Evolutionary conservation across 2,113 vertebrate species (phyloP), one percentile per base, ranked within the genome.

Genomic region (Rynchops niger): DNA sequence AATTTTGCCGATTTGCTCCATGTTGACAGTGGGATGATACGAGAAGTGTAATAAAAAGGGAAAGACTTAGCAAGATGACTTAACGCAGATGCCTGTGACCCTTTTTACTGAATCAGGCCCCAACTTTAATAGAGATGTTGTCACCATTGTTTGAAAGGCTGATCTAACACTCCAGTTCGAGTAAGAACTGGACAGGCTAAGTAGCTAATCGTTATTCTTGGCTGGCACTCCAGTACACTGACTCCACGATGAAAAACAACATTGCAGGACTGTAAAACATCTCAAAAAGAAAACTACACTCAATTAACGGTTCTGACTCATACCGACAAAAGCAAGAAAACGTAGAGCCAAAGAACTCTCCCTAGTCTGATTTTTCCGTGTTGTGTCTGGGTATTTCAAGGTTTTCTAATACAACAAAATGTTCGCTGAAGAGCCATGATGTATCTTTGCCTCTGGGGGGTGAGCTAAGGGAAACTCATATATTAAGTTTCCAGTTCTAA

Each of bases 171-270:
- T 71, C 71, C 32, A 71, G 78, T 65, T 95, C 6, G 5, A 93
- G 43, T 63, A 86, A 95, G 88, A 97, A 77, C 88, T 66, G 77
- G 89, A 95, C 95, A 96, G 93, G 82, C 86, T 96, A 96, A 97
- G 95, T 95, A 97, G 65, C 47, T 97, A 95, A 96, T 96, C 97
- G 95, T 96, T 97, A 94, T 97, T 98, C 95, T 97, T 98, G 95
- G 96, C 96, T 95, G 62, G 65, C 61, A 49, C 76, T 96, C 81
- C 58, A 70, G 29, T 69, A 61, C 36, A 29, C 56, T 49, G 77
- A 86, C 25, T 91, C 67, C 82, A 91, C 0, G 2, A 93, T 21
- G 45, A 96, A 95, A 96, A 95, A 94, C 81, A 96, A 69, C 73
- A 72, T 50, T 83, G 71, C 29, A 83, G 63, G 83, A 83, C 71